Evolutionary conservation across 2,888 invertebrate genomes (phyloP).

Genomic region (Magallana nippona): DNA sequence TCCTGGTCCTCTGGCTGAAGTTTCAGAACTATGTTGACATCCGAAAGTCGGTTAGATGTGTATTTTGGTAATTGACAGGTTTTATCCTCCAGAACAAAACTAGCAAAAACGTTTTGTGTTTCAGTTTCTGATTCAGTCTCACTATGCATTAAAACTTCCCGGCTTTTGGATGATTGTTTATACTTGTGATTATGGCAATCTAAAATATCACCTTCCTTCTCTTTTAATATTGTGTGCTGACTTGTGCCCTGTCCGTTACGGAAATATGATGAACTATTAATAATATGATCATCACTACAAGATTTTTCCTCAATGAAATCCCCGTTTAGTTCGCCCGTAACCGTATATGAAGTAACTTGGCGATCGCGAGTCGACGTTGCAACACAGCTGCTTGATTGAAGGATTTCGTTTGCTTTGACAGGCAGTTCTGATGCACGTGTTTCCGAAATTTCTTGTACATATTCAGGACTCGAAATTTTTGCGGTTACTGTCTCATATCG

Average conservation of each 20-base stretch:
- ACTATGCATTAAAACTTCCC: slow-evolving; percentile 30
- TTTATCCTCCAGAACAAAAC: slow-evolving; percentile 20
- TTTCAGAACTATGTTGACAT: slow-evolving; percentile 25
- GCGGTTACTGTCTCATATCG: slow-evolving; percentile 46
- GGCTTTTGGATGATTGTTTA: slow-evolving; percentile 13
- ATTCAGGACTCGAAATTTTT: slow-evolving; percentile 38
- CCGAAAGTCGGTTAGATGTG: slow-evolving; percentile 14
- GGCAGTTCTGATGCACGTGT: slow-evolving; percentile 24
- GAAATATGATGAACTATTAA: background rate
- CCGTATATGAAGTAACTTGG: slow-evolving; percentile 17
- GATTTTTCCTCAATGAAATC: slow-evolving; percentile 5
- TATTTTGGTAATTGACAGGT: slow-evolving; percentile 3
- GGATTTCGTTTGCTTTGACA: slow-evolving; percentile 32
- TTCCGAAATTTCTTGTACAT: slow-evolving; percentile 24
- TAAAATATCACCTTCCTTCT: slow-evolving; percentile 16
- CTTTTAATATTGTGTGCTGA: background rate
- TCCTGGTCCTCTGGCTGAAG: background rate
- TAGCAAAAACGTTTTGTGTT: slow-evolving; percentile 13
- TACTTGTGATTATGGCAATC: slow-evolving; percentile 28
- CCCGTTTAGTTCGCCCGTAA: background rate
- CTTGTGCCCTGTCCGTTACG: background rate
- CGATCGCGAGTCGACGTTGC: background rate
- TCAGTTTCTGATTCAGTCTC: background rate
- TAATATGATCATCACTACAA: background rate
- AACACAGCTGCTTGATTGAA: slow-evolving; percentile 33